These are phyloP conservation scores for Rhopalosiphum nymphaeae DNA, from an alignment of 2,888 invertebrate species.

Conservation along the genomic window DNA sequence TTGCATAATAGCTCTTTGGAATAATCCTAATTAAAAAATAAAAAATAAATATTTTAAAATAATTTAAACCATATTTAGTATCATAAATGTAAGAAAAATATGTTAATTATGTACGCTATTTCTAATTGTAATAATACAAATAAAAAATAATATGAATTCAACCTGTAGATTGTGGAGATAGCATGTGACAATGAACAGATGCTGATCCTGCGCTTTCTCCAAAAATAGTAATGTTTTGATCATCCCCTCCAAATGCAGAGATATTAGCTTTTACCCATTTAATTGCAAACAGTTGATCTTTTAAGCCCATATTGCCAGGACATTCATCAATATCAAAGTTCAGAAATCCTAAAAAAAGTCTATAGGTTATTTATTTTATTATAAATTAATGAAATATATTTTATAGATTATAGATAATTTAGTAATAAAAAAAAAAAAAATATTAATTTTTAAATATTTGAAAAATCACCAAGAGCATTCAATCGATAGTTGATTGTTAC, in stretches of 20 bases:
- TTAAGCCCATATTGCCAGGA: constrained; percentile 71
- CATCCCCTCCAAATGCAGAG: constrained; percentile 74
- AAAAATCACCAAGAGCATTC: constrained; percentile 74
- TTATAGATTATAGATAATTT: neutral
- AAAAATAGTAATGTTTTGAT: constrained; percentile 73
- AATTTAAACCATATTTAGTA: too few relatives aligned
- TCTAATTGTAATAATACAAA: neutral
- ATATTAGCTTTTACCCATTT: constrained; percentile 76
- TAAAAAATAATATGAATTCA: neutral
- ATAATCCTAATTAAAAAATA: constrained; percentile 66
- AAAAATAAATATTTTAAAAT: neutral
- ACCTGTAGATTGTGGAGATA: constrained; percentile 60
- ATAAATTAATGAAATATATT: neutral
- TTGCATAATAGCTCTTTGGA: constrained; percentile 68
- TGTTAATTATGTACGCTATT: too few relatives aligned
- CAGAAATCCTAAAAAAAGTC: constrained; percentile 61
- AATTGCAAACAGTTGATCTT: constrained; percentile 74
- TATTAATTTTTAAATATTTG: neutral
- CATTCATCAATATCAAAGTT: constrained; percentile 65
- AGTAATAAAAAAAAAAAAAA: neutral
- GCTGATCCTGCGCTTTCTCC: constrained; percentile 66
- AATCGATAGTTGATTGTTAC: constrained; percentile 83
- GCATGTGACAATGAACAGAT: constrained; percentile 54
- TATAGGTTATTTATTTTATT: neutral
- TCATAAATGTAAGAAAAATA: too few relatives aligned